phyloP scores from a whole-genome alignment of 2,888 invertebrate genomes.

The Tortricodes alternella region DNA sequence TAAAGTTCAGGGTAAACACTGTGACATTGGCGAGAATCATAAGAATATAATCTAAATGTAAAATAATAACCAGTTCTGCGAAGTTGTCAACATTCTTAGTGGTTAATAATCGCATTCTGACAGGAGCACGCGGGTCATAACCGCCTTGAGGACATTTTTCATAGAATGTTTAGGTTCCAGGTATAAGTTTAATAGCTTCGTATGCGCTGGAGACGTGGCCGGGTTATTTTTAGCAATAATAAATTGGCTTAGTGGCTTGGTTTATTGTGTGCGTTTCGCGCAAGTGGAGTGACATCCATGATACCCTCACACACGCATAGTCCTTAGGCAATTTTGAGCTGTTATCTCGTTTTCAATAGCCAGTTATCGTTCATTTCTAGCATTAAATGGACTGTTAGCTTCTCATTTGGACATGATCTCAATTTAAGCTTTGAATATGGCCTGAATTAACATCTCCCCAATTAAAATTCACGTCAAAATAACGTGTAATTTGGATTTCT shows the following conservation, averaged over 20 bases:
- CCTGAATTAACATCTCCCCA: constrained; percentile 21
- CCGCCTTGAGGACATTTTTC: constrained; percentile 52
- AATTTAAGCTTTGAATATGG: constrained; percentile 20
- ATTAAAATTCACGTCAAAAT: constrained; percentile 23
- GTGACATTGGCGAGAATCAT: constrained; percentile 29
- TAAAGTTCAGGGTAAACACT: constrained; percentile 24
- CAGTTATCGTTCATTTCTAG: constrained; percentile 44
- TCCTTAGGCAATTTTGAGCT: constrained; percentile 61
- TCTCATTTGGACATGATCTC: constrained; percentile 21
- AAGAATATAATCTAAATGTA: constrained; percentile 28
- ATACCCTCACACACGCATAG: constrained; percentile 36
- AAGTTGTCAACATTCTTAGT: constrained; percentile 49
- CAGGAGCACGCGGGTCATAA: constrained; percentile 42
- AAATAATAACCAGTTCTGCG: constrained; percentile 43
- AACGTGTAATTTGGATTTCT: constrained; percentile 22
- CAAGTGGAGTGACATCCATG: constrained; percentile 54
- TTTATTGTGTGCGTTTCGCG: constrained; percentile 76
- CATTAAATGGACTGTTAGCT: constrained; percentile 20
- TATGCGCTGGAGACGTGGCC: constrained; percentile 72
- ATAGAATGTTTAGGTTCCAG: constrained; percentile 62
- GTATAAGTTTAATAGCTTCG: constrained; percentile 75
- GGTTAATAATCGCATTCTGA: constrained; percentile 56
- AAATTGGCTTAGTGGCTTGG: constrained; percentile 80
- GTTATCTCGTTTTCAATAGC: constrained; percentile 45
- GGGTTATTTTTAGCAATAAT: constrained; percentile 81